Evolutionary conservation across 2,797 vertebrate genomes (phyloP).

Genomic region (Odontamblyopus lacepedii): DNA sequence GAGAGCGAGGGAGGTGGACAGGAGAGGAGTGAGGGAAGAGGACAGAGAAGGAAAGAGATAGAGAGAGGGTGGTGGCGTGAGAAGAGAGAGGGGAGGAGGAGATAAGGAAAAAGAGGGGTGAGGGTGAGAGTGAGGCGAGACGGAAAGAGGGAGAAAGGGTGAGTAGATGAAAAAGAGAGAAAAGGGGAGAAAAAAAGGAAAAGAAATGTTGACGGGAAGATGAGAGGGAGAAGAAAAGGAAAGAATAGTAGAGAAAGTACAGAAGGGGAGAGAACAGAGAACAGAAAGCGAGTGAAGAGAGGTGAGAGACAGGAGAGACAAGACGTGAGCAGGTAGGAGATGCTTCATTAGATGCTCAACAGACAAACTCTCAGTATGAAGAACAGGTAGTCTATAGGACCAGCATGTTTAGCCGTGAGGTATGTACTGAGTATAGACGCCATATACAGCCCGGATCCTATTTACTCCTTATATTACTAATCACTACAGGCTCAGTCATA

Average conservation of each 20-base stretch:
- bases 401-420: not conserved
- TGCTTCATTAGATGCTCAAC: constrained; percentile 44
- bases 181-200: constrained; percentile 9
- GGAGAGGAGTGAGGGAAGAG: not conserved
- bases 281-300: not conserved
- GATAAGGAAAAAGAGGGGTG: not conserved
- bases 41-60: not conserved
- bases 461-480: not conserved
- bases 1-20: constrained; percentile 29
- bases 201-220: constrained; percentile 13
- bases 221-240: not conserved
- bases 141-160: not conserved
- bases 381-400: constrained; percentile 20
- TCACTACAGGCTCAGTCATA: not conserved
- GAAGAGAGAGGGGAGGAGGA: not conserved
- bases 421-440: not conserved
- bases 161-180: not conserved
- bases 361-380: constrained; percentile 34
- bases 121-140: not conserved
- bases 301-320: constrained; percentile 7
- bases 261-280: not conserved
- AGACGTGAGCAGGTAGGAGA: constrained; percentile 29
- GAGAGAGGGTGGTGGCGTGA: not conserved
- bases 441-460: not conserved
- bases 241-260: not conserved